Base-by-base conservation (phyloP, 2,888 invertebrate species). In the Sialis fuliginosa region DNA sequence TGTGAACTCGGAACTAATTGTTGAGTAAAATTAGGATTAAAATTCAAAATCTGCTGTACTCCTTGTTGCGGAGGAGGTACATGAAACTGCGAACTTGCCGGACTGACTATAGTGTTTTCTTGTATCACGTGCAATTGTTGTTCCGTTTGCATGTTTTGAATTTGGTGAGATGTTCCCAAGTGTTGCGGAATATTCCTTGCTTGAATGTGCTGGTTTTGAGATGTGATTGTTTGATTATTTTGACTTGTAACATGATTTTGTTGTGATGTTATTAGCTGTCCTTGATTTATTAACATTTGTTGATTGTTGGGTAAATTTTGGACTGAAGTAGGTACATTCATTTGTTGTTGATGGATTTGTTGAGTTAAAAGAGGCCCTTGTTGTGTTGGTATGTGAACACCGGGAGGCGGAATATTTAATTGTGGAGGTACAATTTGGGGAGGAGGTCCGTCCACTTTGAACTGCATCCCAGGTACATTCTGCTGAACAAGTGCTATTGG, bases 361-460 rank as follows among this genome's bases (percentile, higher is more conserved):
- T 47, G 47, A 37, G 42, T 30, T 6, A 47, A n/a, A 8, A 47
- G 12, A 4, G 47, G 42, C 4, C 47, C 47, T 47, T 47, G 47
- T 32, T 46, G 46, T 9, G 39, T 10, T 34, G 47, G 47, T 22
- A 47, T 42, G 34, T 47, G 42, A 7, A 47, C 35, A 35, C 47
- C 42, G 8, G 47, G 47, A 8, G 47, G 47, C 6, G 47, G 47
- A 7, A 47, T 37, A 42, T 47, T 47, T 8, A 47, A 42, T n/a
- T 47, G 47, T 22, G 47, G 42, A 34, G 42, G 42, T 10, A 42
- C 32, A 4, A 42, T 31, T n/a, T 42, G 42, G 4, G 42, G 22
- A 4, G 42, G 42, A 2, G 47, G 47, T 22, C 35, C 35, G n/a
- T 34, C 39, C 13, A 33, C 34, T 42, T 47, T 47, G 30, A 47